Evolutionary conservation across 2,113 vertebrate genomes (phyloP), one percentile per base, ranked within the genome.

Genomic region (Datnioides undecimradiatus): DNA sequence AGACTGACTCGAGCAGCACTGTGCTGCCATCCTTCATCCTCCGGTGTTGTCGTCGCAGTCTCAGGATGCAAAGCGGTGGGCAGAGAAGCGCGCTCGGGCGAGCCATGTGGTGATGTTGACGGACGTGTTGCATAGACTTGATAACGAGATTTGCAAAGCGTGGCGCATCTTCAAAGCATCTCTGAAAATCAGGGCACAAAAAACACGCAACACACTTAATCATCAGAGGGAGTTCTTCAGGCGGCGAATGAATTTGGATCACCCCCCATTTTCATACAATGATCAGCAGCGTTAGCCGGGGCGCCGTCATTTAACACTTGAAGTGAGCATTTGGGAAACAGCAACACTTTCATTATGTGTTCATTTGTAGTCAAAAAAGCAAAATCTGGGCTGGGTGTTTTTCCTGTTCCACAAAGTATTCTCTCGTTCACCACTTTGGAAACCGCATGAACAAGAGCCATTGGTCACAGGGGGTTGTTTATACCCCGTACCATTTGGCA

Each of bases 401-500:
- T 68, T 27, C 13, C 36, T 16, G 34, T 55, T 51, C 17, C 41
- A 48, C 29, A 65, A 74, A 51, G 52, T 49, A 3, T 62, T 72
- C 73, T 6, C 41, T 65, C 46, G 49, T 65, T 73, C 71, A 54
- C 34, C 66, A 38, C 29, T 63, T 82, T 59, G 23, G 49, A 79
- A 77, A 65, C 45, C 36, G 23, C 45, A 57, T 49, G 76, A 80
- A 82, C 12, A 27, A 57, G 58, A 73, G 67, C 29, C 73, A 72
- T 79, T 88, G 84, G 87, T 84, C 86, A 84, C 87, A 84, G 73
- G 49, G 48, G 68, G 60, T 76, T 83, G 84, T 85, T 87, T 80
- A 62, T 78, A 45, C 48, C 60, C 45, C 69, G 73, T 66, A 83
- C 58, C 69, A 78, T 89, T 86, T 74, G 81, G 79, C 79, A 89